Base-by-base conservation (phyloP, 2,888 invertebrate species). In the Drosophila melanosoma region DNA sequence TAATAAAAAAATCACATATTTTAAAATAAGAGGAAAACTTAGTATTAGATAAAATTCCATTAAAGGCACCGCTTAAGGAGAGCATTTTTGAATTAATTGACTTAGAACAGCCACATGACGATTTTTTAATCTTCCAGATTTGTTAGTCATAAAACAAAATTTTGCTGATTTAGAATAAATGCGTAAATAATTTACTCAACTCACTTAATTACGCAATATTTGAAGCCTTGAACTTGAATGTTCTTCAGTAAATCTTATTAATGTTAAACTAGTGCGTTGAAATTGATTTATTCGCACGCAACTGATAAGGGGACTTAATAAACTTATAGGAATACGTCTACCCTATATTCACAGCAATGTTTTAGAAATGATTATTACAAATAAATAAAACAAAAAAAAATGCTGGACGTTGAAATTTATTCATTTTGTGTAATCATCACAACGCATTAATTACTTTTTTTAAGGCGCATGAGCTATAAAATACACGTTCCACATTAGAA, bases 181-280 rank as follows among this genome's bases (percentile, higher is more conserved):
- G 15, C 7, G 20, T 45, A 8, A 1, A 2, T 23, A 23, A 1
- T 1, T 23, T 45, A 20, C 3, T 45, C 15, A 26, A 15, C 45
- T 48, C 29, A 2, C 29, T n/a, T 29, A 8, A 12, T 4, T 56
- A 5, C 3, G 1, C 23, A 38, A 8, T 57, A 35, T 23, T 67
- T 26, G 3, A 20, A 32, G 15, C 56, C 63, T n/a, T 74, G 80
- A 76, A 32, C 80, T 69, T 79, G 35, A 45, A 32, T 12, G 23
- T 17, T 7, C 36, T 40, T 32, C 56, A 49, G 10, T 38, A 12
- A 60, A 56, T 57, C 38, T 17, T 12, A 67, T 45, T 1, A 20
- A 53, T 23, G n/a, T 20, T 8, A 5, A 32, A 15, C 15, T 32
- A 15, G 1, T 20, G 68, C 15, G n/a, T 6, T 42, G 1, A 26